Conservation (phyloP, 2,113 vertebrate species). For the Felis chaus region DNA sequence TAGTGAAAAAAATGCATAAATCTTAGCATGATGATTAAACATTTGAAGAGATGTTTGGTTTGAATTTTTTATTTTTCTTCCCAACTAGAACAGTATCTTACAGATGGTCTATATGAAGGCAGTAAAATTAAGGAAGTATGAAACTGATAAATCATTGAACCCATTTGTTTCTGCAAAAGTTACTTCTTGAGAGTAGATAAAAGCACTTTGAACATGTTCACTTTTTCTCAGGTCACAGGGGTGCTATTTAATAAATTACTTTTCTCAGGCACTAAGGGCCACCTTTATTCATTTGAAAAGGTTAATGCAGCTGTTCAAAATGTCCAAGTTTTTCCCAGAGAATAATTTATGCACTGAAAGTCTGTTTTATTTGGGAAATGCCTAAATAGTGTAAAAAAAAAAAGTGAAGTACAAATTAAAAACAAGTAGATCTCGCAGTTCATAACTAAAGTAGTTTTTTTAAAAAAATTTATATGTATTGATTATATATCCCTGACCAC, state of each 20-base stretch:
- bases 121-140: slow-evolving; percentile 1
- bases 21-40: neutral
- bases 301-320: slow-evolving; percentile 54
- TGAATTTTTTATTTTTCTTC: slow-evolving; percentile 7
- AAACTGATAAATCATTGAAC: neutral
- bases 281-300: slow-evolving; percentile 61
- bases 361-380: slow-evolving; percentile 33
- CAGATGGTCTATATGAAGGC: neutral
- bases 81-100: neutral
- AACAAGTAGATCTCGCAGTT: neutral
- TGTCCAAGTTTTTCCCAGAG: slow-evolving; percentile 41
- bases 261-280: slow-evolving; percentile 19
- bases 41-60: neutral
- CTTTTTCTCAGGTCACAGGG: slow-evolving; percentile 27
- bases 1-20: neutral
- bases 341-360: slow-evolving; percentile 49
- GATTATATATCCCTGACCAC: neutral
- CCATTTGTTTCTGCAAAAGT: slow-evolving; percentile 34
- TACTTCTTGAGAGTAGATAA: slow-evolving; percentile 46
- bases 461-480: neutral
- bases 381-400: neutral
- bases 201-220: neutral
- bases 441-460: neutral
- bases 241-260: slow-evolving; percentile 59
- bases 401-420: neutral